phyloP scores from a whole-genome alignment of 2,113 vertebrate species.

The Leptodactylus fuscus region DNA sequence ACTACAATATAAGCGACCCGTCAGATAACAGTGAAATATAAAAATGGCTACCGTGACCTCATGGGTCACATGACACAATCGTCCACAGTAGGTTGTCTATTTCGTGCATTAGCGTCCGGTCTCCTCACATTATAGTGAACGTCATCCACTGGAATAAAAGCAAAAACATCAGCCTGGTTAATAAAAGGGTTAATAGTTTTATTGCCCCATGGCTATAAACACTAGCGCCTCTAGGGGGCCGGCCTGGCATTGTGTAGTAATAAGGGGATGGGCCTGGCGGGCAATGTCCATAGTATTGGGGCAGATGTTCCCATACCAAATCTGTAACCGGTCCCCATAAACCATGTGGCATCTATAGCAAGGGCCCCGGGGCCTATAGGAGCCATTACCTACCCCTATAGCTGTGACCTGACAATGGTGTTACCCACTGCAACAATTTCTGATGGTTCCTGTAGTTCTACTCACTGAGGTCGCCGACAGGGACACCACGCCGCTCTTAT shows the following conservation, averaged over 20 bases:
- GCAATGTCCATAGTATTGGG: no score
- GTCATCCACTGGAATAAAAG: constrained; percentile 74
- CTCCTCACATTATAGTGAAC: constrained; percentile 74
- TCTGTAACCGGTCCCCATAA: no score
- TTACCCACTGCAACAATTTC: no score
- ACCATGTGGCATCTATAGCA: no score
- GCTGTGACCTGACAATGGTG: neutral
- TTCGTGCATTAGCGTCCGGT: neutral
- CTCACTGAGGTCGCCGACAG: constrained; percentile 75
- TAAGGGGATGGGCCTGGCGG: no score
- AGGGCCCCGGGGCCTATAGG: no score
- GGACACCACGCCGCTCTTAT: constrained; percentile 73
- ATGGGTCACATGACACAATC: neutral
- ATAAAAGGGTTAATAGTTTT: neutral
- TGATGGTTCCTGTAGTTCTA: constrained; percentile 39
- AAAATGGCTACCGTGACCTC: neutral
- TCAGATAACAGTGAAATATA: neutral
- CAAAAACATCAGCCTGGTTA: neutral
- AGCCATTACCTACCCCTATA: no score
- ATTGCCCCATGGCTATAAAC: neutral
- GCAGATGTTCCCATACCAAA: no score
- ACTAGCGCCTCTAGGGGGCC: no score
- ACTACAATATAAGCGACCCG: neutral
- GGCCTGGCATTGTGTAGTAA: no score
- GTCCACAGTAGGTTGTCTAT: neutral